phyloP scores from a whole-genome alignment of 2,797 vertebrate species.

The Tinamus major region DNA sequence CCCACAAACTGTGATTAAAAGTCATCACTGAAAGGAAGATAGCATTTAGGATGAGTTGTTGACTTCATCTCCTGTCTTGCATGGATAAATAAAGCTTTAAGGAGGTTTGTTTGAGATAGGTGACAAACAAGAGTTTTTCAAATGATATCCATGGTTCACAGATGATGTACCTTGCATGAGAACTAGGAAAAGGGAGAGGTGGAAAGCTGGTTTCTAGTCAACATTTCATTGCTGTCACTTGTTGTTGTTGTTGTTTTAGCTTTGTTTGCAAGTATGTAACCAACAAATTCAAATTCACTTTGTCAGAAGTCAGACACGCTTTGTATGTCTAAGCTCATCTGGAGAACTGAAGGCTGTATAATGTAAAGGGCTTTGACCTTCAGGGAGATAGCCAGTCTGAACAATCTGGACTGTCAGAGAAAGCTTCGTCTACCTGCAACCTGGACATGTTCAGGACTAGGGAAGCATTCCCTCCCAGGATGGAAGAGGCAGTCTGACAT shows the following conservation, averaged over 20 bases:
- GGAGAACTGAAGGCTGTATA: not conserved
- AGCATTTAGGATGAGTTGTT: not conserved
- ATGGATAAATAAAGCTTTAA: not conserved
- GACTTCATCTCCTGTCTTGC: not conserved
- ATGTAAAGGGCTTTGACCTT: not conserved
- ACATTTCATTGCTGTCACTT: not conserved
- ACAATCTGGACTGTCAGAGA: not conserved
- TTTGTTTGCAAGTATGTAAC: not conserved
- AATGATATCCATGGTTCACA: not conserved
- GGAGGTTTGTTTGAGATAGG: not conserved
- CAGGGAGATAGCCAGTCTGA: not conserved
- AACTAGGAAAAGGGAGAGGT: not conserved
- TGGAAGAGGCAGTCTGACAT: not conserved
- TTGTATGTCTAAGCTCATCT: fast-evolving
- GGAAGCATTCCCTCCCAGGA: not conserved
- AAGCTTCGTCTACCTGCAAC: not conserved
- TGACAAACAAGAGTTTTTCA: not conserved
- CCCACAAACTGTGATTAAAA: not conserved
- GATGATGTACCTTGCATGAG: not conserved
- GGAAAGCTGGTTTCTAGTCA: not conserved
- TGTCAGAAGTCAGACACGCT: not conserved
- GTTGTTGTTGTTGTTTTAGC: not conserved
- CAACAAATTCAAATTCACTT: not conserved
- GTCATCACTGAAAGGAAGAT: not conserved
- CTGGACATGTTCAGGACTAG: not conserved